Evolutionary conservation across 2,888 invertebrate genomes (phyloP).

Genomic region (Crematogaster levior): DNA sequence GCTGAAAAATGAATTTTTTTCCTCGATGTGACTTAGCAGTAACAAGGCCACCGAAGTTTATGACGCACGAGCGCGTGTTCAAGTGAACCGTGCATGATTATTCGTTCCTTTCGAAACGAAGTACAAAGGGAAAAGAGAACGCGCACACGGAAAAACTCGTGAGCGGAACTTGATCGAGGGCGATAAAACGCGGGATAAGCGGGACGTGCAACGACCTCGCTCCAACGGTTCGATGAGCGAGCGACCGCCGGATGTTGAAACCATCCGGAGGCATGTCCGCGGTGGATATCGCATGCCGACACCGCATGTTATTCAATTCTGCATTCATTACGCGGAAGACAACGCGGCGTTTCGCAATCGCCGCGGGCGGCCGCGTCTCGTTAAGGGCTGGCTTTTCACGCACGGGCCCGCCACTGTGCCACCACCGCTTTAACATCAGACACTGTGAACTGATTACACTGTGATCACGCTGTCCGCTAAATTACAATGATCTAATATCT

Average conservation of each 20-base stretch:
- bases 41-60: constrained; percentile 1
- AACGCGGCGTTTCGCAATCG: constrained; percentile 58
- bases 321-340: constrained; percentile 70
- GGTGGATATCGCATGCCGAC: constrained; percentile 58
- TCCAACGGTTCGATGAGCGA: constrained; percentile 35
- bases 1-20: constrained; percentile 24
- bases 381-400: constrained; percentile 59
- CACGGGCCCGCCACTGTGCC: neutral
- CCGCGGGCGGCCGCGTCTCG: constrained; percentile 65
- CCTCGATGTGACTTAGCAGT: constrained; percentile 18
- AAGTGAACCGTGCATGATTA: constrained; percentile 12
- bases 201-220: neutral
- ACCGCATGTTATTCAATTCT: constrained; percentile 71
- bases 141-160: constrained; percentile 7
- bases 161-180: constrained; percentile 17
- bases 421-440: constrained; percentile 13
- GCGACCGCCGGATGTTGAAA: constrained; percentile 18
- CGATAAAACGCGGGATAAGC: constrained; percentile 31
- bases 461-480: neutral
- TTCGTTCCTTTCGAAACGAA: constrained; percentile 10
- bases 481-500: constrained; percentile 13
- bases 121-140: neutral
- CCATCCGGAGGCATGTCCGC: constrained; percentile 41
- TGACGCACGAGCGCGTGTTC: neutral
- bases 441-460: constrained; percentile 9